phyloP scores from a whole-genome alignment of 1,140 invertebrate species.

The Drosophila bifasciata region DNA sequence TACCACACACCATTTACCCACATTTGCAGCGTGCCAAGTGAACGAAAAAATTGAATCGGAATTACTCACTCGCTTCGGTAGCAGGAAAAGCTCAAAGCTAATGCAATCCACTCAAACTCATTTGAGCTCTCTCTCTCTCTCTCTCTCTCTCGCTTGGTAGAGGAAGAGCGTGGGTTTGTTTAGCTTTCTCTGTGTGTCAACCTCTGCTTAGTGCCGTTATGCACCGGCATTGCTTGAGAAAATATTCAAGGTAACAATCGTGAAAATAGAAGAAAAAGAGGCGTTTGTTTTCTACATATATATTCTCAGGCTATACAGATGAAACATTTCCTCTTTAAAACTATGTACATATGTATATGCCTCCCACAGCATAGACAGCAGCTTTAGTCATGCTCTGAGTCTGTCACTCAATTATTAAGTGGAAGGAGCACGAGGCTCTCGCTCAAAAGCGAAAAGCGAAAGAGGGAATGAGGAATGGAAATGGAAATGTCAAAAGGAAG shows the following conservation, averaged over 20 bases:
- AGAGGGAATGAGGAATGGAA: slow-evolving; percentile 7
- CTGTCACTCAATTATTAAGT: neutral
- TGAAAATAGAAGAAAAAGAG: too few species aligned
- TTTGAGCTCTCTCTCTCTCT: slow-evolving; percentile 30
- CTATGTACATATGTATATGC: too few species aligned
- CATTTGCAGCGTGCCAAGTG: slow-evolving; percentile 68
- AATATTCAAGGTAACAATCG: too few species aligned
- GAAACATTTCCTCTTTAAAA: too few species aligned
- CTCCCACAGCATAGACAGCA: too few species aligned
- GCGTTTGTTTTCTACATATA: too few species aligned
- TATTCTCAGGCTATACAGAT: too few species aligned
- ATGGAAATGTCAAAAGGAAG: slow-evolving; percentile 38
- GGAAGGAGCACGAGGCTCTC: slow-evolving; percentile 9
- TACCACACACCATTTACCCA: slow-evolving; percentile 61
- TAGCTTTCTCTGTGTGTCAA: slow-evolving; percentile 3
- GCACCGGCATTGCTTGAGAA: neutral
- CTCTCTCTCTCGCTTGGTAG: too few species aligned
- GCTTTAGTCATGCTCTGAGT: too few species aligned
- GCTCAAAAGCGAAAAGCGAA: slow-evolving; percentile 11
- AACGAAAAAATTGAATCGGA: slow-evolving; percentile 37
- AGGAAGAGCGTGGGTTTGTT: slow-evolving; percentile 31
- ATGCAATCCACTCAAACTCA: slow-evolving; percentile 62
- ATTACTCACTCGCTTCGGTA: slow-evolving; percentile 54
- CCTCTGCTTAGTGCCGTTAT: neutral
- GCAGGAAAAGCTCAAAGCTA: slow-evolving; percentile 52